Evolutionary conservation across 2,113 vertebrate species (phyloP).

Genomic region (Nothobranchius furzeri): DNA sequence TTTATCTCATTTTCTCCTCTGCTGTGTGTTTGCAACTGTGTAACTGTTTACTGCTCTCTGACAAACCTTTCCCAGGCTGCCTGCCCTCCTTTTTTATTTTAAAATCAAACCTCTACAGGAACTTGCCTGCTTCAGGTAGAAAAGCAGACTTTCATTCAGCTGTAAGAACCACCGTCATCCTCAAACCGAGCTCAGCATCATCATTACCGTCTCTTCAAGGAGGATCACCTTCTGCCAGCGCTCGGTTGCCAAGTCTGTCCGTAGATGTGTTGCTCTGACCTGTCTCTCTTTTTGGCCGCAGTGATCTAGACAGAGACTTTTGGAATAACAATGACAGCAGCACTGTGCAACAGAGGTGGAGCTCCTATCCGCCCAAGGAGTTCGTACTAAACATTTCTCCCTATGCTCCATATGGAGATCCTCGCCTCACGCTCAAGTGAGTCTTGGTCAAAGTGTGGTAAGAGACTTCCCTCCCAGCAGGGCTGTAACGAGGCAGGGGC

Average conservation of each 20-base stretch:
- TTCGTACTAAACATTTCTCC: slow-evolving; percentile 99
- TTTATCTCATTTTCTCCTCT: slow-evolving; percentile 40
- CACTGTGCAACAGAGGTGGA: slow-evolving; percentile 99
- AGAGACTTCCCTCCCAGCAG: slow-evolving; percentile 78
- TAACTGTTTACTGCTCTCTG: slow-evolving; percentile 34
- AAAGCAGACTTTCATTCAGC: slow-evolving; percentile 41
- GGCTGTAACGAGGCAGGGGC: slow-evolving; percentile 77
- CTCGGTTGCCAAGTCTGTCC: slow-evolving; percentile 60
- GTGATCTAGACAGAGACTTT: slow-evolving; percentile 99
- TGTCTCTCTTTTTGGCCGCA: slow-evolving; percentile 83
- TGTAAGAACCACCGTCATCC: slow-evolving; percentile 33
- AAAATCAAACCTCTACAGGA: slow-evolving; percentile 27
- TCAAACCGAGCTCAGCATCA: slow-evolving; percentile 35
- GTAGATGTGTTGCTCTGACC: slow-evolving; percentile 70
- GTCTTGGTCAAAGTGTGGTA: slow-evolving; percentile 88
- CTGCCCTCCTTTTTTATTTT: slow-evolving; percentile 34
- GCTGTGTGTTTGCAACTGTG: slow-evolving; percentile 48
- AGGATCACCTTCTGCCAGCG: slow-evolving; percentile 26
- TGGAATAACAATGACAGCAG: slow-evolving; percentile 99
- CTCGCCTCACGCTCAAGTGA: slow-evolving; percentile 99
- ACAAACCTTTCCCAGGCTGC: slow-evolving; percentile 36
- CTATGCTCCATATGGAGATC: slow-evolving; percentile 98
- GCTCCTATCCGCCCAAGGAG: slow-evolving; percentile 99
- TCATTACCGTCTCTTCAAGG: slow-evolving; percentile 16
- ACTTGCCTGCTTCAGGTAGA: slow-evolving; percentile 43